Evolutionary conservation across 2,797 vertebrate species (phyloP).

Genomic region (Channallabes apus): DNA sequence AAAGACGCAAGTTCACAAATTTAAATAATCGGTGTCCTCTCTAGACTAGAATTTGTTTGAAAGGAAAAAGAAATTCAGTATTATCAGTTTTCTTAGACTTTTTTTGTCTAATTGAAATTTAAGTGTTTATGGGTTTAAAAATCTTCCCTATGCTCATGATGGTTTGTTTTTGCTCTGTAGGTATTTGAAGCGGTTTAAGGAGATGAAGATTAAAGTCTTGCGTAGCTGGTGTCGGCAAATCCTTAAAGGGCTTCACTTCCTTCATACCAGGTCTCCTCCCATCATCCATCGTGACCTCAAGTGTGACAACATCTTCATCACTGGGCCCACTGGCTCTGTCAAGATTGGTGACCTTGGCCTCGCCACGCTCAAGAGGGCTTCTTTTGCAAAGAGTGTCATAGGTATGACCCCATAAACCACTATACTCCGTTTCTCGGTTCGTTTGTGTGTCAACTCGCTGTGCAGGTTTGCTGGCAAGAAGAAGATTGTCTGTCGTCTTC

Average conservation of each 20-base stretch:
- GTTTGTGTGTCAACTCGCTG: slow-evolving; percentile 38
- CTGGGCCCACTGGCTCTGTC: slow-evolving; percentile 96
- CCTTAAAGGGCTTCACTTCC: slow-evolving; percentile 96
- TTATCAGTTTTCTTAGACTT: background rate
- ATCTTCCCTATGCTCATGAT: background rate
- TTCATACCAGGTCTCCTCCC: slow-evolving; percentile 93
- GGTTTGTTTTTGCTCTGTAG: slow-evolving; percentile 62
- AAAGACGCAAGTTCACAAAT: slow-evolving; percentile 88
- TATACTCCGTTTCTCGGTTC: slow-evolving; percentile 39
- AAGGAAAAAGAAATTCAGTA: background rate
- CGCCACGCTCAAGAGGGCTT: slow-evolving; percentile 94
- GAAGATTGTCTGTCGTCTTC: slow-evolving; percentile 48
- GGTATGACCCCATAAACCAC: slow-evolving; percentile 78
- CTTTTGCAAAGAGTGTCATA: slow-evolving; percentile 99
- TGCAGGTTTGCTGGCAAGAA: slow-evolving; percentile 39
- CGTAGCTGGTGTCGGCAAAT: slow-evolving; percentile 98
- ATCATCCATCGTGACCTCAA: slow-evolving; percentile 98
- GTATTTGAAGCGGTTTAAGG: slow-evolving; percentile 97
- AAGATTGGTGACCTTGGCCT: slow-evolving; percentile 98
- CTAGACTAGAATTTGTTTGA: background rate
- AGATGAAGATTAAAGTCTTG: slow-evolving; percentile 99
- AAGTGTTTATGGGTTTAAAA: background rate
- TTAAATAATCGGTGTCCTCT: background rate
- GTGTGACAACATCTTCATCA: slow-evolving; percentile 99
- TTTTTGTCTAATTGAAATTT: background rate